Evolutionary conservation across 2,888 invertebrate genomes (phyloP), one percentile per base, ranked within the genome.

Genomic region (Latheticus oryzae): DNA sequence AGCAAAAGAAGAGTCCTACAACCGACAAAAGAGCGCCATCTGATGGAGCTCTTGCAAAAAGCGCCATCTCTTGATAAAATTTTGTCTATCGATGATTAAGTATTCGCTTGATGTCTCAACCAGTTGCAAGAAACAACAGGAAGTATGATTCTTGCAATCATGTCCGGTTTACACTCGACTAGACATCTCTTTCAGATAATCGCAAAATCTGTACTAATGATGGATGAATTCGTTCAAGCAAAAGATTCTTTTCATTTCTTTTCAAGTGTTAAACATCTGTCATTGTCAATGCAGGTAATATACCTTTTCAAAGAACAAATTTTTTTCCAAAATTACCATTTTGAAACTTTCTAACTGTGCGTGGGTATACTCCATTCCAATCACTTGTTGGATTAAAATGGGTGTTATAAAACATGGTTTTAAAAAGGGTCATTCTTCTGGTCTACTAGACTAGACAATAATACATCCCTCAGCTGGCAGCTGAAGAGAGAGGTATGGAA

Each of bases 381-480:
- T 28, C 19, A 17, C 43, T n/a, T n/a, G n/a, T n/a, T n/a, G n/a
- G n/a, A n/a, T n/a, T n/a, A 21, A 19, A 21, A 21, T 19, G 8
- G 21, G 24, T 7, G 26, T 19, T 30, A 17, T 12, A 5, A 45
- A 32, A 5, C 2, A 30, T 19, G 19, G 7, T 13, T 8, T 8
- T 5, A 17, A 4, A 2, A 5, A 19, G 33, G 35, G 33, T 35
- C 35, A 55, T 50, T 58, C 37, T 56, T 53, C 62, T 70, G 69
- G 69, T 65, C 69, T 60, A 61, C 70, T 68, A 61, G 62, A 67
- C 62, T 65, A 66, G 65, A 69, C 60, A 68, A 63, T 63, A 66
- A 62, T 62, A 63, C 64, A 67, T 67, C 67, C 65, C 64, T 64
- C 68, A 71, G 67, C 67, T 70, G 68, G 66, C 68, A 62, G 64